phyloP scores from a whole-genome alignment of 2,797 vertebrate genomes.

The Rachycentron canadum region DNA sequence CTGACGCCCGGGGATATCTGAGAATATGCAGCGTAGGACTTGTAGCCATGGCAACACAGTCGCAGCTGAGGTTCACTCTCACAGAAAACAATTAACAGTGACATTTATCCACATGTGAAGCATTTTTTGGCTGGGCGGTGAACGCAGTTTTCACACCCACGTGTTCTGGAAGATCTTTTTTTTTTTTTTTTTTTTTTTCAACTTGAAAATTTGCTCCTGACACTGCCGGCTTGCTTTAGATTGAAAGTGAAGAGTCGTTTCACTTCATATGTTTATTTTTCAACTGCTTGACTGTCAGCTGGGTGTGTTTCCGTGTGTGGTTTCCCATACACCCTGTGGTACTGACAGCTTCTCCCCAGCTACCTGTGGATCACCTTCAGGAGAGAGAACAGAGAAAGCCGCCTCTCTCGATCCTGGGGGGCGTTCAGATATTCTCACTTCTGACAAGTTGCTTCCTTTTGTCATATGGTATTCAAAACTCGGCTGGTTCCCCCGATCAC shows the following conservation, averaged over 20 bases:
- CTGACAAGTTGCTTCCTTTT: slow-evolving; percentile 72
- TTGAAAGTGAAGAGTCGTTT: slow-evolving; percentile 36
- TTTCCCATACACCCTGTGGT: slow-evolving; percentile 43
- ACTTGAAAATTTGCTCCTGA: slow-evolving; percentile 26
- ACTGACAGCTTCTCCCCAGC: slow-evolving; percentile 55
- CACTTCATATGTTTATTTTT: slow-evolving; percentile 66
- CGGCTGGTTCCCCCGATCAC: slow-evolving; percentile 72
- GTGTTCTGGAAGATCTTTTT: slow-evolving; percentile 47
- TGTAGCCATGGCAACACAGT: slow-evolving; percentile 73
- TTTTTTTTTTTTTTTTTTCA: slow-evolving; percentile 34
- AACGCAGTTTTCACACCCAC: slow-evolving; percentile 60
- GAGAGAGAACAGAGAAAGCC: slow-evolving; percentile 65
- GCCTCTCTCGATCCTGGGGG: slow-evolving; percentile 57
- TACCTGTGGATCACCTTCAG: slow-evolving; percentile 75
- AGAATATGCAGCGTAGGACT: slow-evolving; percentile 55
- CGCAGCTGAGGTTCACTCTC: slow-evolving; percentile 50
- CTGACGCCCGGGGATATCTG: slow-evolving; percentile 44
- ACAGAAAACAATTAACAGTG: slow-evolving; percentile 71
- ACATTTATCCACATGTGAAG: slow-evolving; percentile 75
- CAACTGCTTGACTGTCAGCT: slow-evolving; percentile 38
- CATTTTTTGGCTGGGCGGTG: slow-evolving; percentile 40
- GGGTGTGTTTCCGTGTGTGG: slow-evolving; percentile 37
- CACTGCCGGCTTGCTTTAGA: slow-evolving; percentile 17
- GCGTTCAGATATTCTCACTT: slow-evolving; percentile 63
- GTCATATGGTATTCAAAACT: slow-evolving; percentile 70